Conservation (phyloP, 2,797 vertebrate genomes). For the Trichosurus vulpecula region DNA sequence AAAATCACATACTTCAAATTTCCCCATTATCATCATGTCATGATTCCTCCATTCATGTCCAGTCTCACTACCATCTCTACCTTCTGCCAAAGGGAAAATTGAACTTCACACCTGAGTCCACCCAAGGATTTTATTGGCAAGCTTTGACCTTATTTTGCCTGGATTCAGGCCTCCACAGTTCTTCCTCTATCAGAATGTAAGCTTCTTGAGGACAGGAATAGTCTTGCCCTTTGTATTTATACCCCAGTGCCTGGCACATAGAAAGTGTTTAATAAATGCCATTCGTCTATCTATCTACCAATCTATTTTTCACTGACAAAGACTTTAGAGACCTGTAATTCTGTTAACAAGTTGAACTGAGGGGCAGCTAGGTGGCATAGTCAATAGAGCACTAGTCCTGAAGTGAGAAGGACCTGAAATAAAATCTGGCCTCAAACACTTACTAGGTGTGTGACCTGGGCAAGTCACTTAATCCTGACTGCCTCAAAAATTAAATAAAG, state of each 20-base stretch:
- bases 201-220: neutral
- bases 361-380: neutral
- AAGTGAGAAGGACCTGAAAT: neutral
- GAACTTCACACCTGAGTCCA: neutral
- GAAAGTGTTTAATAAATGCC: neutral
- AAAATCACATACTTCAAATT: neutral
- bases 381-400: neutral
- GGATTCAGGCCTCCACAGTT: neutral
- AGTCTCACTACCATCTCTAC: neutral
- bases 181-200: neutral
- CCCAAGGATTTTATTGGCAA: neutral
- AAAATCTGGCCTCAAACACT: neutral
- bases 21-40: neutral
- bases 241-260: neutral
- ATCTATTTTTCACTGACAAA: neutral
- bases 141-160: neutral
- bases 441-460: neutral
- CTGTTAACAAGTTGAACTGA: neutral
- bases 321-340: neutral
- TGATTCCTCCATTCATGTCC: neutral
- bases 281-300: neutral
- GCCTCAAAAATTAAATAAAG: neutral
- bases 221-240: neutral
- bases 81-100: neutral
- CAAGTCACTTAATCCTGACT: neutral